Conservation (phyloP, 2,113 vertebrate genomes). For the Callopanchax toddi region DNA sequence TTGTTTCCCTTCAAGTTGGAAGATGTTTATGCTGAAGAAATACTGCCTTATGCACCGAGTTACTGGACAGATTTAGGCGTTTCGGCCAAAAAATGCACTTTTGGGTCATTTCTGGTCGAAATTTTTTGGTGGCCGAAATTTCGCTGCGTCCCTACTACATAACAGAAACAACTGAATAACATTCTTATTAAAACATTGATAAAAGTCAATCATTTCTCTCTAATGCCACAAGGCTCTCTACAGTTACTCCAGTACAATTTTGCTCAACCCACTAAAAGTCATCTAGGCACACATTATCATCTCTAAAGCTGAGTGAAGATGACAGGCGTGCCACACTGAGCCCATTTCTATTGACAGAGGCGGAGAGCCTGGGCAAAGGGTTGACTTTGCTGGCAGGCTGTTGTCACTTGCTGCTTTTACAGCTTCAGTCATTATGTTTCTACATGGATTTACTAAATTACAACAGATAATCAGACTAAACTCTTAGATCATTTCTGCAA, state of each 20-base stretch:
- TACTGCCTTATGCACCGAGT: too few relatives aligned
- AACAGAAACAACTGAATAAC: too few relatives aligned
- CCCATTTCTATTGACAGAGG: conserved; percentile 65
- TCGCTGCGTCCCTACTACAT: too few relatives aligned
- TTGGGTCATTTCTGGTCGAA: too few relatives aligned
- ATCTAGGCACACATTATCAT: conserved; percentile 34
- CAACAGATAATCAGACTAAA: background rate
- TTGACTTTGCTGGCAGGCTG: conserved; percentile 44
- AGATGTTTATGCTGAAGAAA: background rate
- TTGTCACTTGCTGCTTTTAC: conserved; percentile 29
- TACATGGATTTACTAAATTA: conserved; percentile 1
- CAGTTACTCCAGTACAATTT: conserved; percentile 4
- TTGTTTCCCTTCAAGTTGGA: conserved; percentile 10
- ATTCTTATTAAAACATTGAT: background rate
- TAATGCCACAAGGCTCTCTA: background rate
- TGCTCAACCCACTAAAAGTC: conserved; percentile 28
- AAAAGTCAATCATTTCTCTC: background rate
- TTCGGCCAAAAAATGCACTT: too few relatives aligned
- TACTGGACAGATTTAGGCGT: too few relatives aligned
- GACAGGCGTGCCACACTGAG: conserved; percentile 47
- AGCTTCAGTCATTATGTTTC: conserved; percentile 2
- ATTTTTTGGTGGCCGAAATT: too few relatives aligned
- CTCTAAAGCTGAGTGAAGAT: conserved; percentile 51
- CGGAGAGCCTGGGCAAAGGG: conserved; percentile 38
- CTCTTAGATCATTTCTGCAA: background rate